Base-by-base conservation (phyloP, 2,888 invertebrate genomes). In the Aromia moschata region DNA sequence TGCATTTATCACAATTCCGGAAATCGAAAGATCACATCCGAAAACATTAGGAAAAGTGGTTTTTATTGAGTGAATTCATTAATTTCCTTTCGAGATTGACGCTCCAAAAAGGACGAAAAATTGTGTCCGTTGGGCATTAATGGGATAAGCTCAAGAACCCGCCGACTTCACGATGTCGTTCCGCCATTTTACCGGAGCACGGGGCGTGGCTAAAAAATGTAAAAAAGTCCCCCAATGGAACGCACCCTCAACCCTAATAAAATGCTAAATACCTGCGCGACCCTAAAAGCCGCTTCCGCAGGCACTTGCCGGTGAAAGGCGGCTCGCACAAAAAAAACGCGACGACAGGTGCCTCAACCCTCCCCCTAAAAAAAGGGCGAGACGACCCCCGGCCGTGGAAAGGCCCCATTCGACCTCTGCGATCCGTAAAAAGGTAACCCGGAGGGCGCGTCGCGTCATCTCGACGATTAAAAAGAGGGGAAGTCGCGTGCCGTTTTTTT, bases 161-260 rank as follows among this genome's bases (percentile, higher is more conserved):
- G 5, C 17, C 7, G 11, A 36, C 15, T 9, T 12, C n/a, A 4
- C 12, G 38, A 20, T 12, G 52, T 31, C 53, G 49, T 11, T 47
- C 56, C 56, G 25, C 60, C 60, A 60, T 60, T 56, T 60, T 56
- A 53, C 14, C 20, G 31, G 38, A 47, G n/a, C 17, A 11, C 15
- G 18, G 46, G 60, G 60, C 64, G 64, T 60, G 60, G 56, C 56
- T 58, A 64, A 64, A 64, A 64, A 58, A 46, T 37, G 46, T 61
- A 64, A 64, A 64, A 62, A 64, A 60, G 43, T 31, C 56, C 56
- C 60, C 41, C 44, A 43, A 18, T 30, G 10, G 3, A 20, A 54
- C 54, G 37, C 30, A 47, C 53, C 33, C 37, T 51, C 43, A 58
- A 64, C 60, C 58, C 56, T 61, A 53, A 56, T 54, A 43, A 51